Conservation (phyloP, 2,888 invertebrate genomes). For the Atherix ibis region DNA sequence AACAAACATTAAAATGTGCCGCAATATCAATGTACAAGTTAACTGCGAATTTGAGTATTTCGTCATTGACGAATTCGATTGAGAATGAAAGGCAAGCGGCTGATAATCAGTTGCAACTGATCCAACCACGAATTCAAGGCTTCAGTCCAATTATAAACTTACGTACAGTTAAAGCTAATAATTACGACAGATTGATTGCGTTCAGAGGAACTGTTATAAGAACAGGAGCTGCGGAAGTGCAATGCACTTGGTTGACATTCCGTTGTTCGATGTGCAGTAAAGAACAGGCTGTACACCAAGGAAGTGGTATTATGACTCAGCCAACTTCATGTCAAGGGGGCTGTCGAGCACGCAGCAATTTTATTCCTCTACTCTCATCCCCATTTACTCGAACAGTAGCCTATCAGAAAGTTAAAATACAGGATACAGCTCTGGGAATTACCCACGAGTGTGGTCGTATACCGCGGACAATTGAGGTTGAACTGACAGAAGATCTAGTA, state of each 20-base stretch:
- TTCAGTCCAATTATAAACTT: conserved; percentile 51
- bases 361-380: conserved; percentile 46
- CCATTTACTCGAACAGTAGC: conserved; percentile 56
- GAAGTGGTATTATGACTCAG: conserved; percentile 17
- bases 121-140: conserved; percentile 41
- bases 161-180: conserved; percentile 53
- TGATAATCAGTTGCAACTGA: conserved; percentile 18
- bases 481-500: conserved; percentile 68
- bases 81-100: conserved; percentile 15
- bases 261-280: conserved; percentile 51
- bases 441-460: conserved; percentile 50
- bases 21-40: conserved; percentile 68
- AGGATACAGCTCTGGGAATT: conserved; percentile 42
- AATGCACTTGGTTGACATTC: conserved; percentile 64
- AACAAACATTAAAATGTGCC: conserved; percentile 48
- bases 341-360: conserved; percentile 43
- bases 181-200: conserved; percentile 58
- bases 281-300: conserved; percentile 48
- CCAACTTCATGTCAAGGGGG: conserved; percentile 44
- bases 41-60: no score
- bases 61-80: no score
- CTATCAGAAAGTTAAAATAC: conserved; percentile 67
- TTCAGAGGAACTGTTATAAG: conserved; percentile 74
- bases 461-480: conserved; percentile 70
- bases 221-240: conserved; percentile 56